Percentiles rank a stretch among this genome's conserved stretches.
phyloP scores from a whole-genome alignment of 2,113 vertebrate species.

The Sclerurus mexicanus region DNA sequence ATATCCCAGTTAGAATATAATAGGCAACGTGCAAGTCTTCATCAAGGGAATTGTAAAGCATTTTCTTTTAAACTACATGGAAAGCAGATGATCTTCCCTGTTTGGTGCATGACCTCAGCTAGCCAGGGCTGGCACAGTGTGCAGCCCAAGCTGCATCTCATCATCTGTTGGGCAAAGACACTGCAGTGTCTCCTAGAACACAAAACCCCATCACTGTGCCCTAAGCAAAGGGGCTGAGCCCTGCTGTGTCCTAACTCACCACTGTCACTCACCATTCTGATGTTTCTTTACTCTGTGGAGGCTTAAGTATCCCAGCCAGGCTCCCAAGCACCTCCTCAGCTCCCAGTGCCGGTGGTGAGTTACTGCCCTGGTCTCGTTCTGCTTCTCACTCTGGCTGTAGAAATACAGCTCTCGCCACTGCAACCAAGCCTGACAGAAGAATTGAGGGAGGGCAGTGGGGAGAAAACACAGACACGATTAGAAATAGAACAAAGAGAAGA shows the following conservation, averaged over 20 bases:
- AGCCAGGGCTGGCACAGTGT: not conserved
- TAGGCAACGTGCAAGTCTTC: not conserved
- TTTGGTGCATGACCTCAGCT: not conserved
- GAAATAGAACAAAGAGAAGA: not conserved
- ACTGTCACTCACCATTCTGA: conserved; percentile 54
- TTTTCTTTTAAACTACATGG: not conserved
- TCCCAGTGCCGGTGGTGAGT: conserved; percentile 47
- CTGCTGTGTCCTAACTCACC: not conserved
- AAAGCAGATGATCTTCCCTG: not conserved
- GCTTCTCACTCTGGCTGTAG: conserved; percentile 42
- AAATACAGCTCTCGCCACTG: conserved; percentile 76
- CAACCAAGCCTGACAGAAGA: conserved; percentile 78
- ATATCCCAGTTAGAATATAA: not conserved
- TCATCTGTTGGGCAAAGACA: not conserved
- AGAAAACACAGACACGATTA: not conserved
- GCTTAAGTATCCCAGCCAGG: conserved; percentile 75
- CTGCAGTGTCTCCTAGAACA: not conserved
- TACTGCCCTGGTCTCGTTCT: conserved; percentile 67
- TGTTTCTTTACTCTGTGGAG: conserved; percentile 67
- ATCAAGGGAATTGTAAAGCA: not conserved
- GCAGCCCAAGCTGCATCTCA: not conserved
- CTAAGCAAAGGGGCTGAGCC: not conserved
- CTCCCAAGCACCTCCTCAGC: conserved; percentile 62
- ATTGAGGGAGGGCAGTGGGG: not conserved
- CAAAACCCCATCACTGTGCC: accelerated